Evolutionary conservation across 2,888 invertebrate genomes (phyloP), one percentile per base, ranked within the genome.

Genomic region (Amphimallon solstitiale): DNA sequence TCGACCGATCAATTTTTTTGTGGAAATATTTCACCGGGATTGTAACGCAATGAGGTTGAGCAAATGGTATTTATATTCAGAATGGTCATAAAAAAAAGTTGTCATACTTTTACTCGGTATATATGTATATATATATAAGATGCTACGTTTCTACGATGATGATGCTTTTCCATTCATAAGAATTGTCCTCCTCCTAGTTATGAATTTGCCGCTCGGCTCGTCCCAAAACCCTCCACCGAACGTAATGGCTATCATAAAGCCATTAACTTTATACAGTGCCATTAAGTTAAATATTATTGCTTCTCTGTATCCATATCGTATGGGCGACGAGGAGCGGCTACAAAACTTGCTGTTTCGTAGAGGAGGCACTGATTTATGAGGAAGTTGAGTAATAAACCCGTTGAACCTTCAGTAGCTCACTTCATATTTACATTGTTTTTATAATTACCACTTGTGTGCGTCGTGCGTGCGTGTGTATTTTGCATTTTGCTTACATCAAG

Each of bases 201-300:
- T 56, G 56, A 56, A 56, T 56, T 43, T 40, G 43, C 56, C 56
- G 29, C n/a, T 37, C n/a, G 17, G 38, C 17, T 52, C 38, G 52
- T 52, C 52, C 38, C 52, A 52, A 43, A 56, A 43, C 56, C 56
- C 29, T 23, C 49, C 34, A 15, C 51, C 62, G 35, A 72, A 70
- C 70, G 74, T 75, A 75, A 75, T 75, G 72, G 74, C 76, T 72
- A 77, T 76, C 77, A 76, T 77, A 77, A 76, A 77, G 73, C 74
- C 74, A 77, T 77, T 77, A 77, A 77, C 74, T 76, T 75, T 76
- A 79, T 76, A 77, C 76, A 74, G 75, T 76, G 77, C 76, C 77
- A 77, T 79, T 78, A 78, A 77, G 73, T 77, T 77, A 77, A 78
- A 78, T 78, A 77, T 78, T 78, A 79, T 78, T 76, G 75, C 78